phyloP scores from a whole-genome alignment of 2,797 vertebrate species.

The Todus mexicanus region DNA sequence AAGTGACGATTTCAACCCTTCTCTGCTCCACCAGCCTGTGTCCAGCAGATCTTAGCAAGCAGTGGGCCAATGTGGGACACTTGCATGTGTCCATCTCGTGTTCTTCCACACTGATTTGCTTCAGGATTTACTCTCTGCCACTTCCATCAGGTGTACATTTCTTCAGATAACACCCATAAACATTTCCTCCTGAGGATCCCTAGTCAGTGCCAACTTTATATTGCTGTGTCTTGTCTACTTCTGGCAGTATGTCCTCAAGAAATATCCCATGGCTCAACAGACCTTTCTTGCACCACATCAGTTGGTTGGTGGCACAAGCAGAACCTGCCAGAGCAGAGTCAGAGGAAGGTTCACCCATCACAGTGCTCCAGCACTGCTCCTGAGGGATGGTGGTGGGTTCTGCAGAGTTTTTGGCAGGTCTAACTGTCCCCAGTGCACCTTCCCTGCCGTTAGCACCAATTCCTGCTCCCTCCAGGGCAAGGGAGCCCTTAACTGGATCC shows the following conservation, averaged over 20 bases:
- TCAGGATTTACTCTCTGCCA: background rate
- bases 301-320: background rate
- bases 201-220: background rate
- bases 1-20: background rate
- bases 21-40: background rate
- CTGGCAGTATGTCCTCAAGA: background rate
- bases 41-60: background rate
- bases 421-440: background rate
- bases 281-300: rapidly evolving
- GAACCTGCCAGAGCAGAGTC: background rate
- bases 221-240: background rate
- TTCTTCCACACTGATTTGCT: background rate
- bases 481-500: background rate
- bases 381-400: background rate
- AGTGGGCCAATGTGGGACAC: too few relatives aligned
- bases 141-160: background rate
- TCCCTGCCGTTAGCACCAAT: background rate
- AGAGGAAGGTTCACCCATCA: background rate
- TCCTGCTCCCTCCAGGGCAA: background rate
- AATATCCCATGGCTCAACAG: background rate
- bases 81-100: rapidly evolving
- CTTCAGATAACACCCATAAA: background rate
- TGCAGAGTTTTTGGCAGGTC: background rate
- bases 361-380: background rate
- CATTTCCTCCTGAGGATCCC: background rate